Evolutionary conservation across 2,113 vertebrate species (phyloP), one percentile per base, ranked within the genome.

Genomic region (Cyanoramphus novaezelandiae): DNA sequence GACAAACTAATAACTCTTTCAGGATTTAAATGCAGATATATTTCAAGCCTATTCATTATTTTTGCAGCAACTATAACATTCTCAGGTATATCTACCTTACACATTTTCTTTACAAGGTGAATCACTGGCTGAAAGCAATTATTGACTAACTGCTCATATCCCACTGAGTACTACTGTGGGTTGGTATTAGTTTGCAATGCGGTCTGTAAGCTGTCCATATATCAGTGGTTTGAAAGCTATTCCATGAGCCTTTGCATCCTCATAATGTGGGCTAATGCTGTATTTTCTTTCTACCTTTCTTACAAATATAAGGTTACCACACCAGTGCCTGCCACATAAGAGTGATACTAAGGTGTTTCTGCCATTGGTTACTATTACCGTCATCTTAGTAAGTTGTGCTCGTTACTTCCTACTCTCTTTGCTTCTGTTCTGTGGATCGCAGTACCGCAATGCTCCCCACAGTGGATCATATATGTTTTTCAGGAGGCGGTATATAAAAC

Each of bases 1-100:
- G 67, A 69, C 79, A 85, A 97, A 95, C 90, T 83, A 94, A 79
- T 93, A 94, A 74, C 68, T 39, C 71, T 95, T 95, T 65, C 71
- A 93, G 85, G 71, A 86, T 84, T 83, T 93, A 90, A 94, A 93
- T 72, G 72, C 53, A 50, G 64, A 53, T 81, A 27, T 65, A 90
- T 92, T 79, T 90, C 63, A 83, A 88, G 28, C 13, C 63, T 37
- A 19, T 50, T 88, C 50, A 20, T 46, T 88, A 11, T 84, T 86
- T 90, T 49, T n/a, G 53, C 6, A 4, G 88, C 41, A 90, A 43
- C 8, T 79, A 7, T 90, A 68, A 64, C 33, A 39, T 71, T 89
- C 62, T 67, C 76, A n/a, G 27, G 21, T 69, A 23, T 85, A 79
- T 41, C 71, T 88, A 41, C 13, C 0, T 7, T 74, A 35, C 13